These are phyloP conservation scores for Tenualosa ilisha DNA, from an alignment of 2,797 vertebrate genomes.

Conservation along the genomic window DNA sequence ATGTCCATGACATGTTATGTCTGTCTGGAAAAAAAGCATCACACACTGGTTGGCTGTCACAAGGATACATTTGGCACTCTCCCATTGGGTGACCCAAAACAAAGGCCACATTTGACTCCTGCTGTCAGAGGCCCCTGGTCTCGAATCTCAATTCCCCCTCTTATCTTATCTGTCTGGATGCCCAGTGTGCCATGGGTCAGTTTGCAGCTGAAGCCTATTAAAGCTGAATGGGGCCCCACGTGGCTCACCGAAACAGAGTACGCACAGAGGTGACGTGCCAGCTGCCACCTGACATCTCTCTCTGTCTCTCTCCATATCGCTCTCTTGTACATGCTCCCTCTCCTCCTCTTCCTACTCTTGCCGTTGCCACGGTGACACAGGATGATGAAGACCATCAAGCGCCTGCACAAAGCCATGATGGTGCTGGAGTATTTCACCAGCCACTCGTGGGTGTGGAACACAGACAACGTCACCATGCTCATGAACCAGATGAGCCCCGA, in stretches of 20 bases:
- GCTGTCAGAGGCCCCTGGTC: background rate
- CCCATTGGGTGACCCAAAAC: background rate
- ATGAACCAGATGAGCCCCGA: conserved; percentile 86
- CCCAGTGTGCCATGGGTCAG: conserved; percentile 6
- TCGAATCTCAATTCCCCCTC: background rate
- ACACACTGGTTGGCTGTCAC: background rate
- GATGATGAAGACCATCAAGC: conserved; percentile 99
- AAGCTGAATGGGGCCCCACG: conserved; percentile 2
- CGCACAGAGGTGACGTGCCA: background rate
- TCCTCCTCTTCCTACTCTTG: background rate
- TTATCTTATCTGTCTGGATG: background rate
- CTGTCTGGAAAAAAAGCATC: background rate
- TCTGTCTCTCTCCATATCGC: background rate
- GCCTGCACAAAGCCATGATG: conserved; percentile 95
- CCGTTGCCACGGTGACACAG: conserved; percentile 65
- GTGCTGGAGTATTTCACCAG: conserved; percentile 97
- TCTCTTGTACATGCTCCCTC: background rate
- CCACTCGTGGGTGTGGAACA: conserved; percentile 98
- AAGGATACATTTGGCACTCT: background rate
- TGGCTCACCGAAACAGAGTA: background rate
- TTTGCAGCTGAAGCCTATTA: conserved; percentile 24
- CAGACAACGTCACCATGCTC: conserved; percentile 91
- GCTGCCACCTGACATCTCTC: background rate
- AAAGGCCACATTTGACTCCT: background rate
- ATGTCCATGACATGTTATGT: conserved; percentile 1